Evolutionary conservation across 2,888 invertebrate species (phyloP).

Genomic region (Cerceris rybyensis): DNA sequence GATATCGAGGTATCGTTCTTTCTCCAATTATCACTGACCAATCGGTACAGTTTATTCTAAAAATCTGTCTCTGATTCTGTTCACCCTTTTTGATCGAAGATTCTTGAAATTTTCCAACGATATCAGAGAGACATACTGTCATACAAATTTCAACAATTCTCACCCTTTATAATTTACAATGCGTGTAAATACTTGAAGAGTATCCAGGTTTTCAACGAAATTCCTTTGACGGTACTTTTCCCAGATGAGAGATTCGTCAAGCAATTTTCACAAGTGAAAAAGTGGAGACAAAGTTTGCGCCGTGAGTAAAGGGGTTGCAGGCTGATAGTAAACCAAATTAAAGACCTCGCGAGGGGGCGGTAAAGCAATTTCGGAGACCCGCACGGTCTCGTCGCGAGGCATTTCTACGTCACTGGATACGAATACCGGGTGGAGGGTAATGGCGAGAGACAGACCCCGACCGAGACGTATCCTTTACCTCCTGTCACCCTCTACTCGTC

Average conservation of each 20-base stretch:
- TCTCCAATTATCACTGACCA: neutral
- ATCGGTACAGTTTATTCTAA: neutral
- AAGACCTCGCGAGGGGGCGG: slow-evolving; percentile 62
- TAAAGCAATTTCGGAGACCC: slow-evolving; percentile 68
- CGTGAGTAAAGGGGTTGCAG: slow-evolving; percentile 25
- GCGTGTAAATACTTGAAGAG: no score
- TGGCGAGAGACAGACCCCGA: slow-evolving; percentile 50
- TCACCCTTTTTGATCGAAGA: no score
- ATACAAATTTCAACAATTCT: no score
- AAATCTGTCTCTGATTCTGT: no score
- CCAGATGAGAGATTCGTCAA: slow-evolving; percentile 35
- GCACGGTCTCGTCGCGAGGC: slow-evolving; percentile 46
- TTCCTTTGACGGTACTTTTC: neutral
- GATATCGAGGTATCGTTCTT: slow-evolving; percentile 24
- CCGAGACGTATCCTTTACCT: slow-evolving; percentile 37
- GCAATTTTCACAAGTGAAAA: slow-evolving; percentile 49
- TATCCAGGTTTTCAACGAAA: neutral
- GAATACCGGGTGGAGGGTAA: slow-evolving; percentile 57
- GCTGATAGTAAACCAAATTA: slow-evolving; percentile 65
- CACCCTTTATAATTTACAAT: no score
- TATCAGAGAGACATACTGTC: no score
- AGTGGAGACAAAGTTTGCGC: slow-evolving; percentile 57
- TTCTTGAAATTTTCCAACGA: no score
- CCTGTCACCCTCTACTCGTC: neutral
- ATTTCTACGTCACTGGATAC: slow-evolving; percentile 61